Evolutionary conservation across 2,888 invertebrate species (phyloP).

Genomic region (Acheta domesticus): DNA sequence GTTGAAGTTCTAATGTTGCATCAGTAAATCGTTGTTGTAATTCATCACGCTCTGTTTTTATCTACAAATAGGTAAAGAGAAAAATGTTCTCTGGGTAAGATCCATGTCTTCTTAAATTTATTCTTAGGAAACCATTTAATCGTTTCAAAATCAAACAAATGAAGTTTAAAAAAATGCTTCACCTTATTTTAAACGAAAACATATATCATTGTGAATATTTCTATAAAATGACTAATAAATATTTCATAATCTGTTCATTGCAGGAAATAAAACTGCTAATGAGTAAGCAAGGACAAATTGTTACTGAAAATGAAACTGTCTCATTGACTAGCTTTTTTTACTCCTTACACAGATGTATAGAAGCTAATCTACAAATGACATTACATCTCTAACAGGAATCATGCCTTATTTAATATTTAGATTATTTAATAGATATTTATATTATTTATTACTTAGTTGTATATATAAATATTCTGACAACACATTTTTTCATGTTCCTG

Average conservation of each 20-base stretch:
- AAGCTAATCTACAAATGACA: too few species aligned
- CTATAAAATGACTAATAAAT: not conserved
- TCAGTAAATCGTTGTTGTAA: slow-evolving; percentile 74
- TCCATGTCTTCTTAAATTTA: too few species aligned
- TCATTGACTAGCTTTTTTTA: not conserved
- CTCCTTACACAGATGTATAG: too few species aligned
- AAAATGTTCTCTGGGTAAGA: not conserved
- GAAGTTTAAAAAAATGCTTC: too few species aligned
- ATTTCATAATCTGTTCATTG: not conserved
- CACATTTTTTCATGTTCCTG: too few species aligned
- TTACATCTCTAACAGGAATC: not conserved
- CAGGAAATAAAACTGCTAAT: not conserved
- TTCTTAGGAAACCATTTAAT: too few species aligned
- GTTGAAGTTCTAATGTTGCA: slow-evolving; percentile 82
- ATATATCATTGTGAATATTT: too few species aligned
- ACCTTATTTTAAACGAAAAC: too few species aligned
- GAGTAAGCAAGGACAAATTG: not conserved
- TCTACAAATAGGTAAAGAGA: slow-evolving; percentile 37
- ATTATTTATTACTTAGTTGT: too few species aligned
- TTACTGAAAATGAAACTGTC: not conserved
- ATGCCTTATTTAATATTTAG: not conserved
- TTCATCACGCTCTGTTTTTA: slow-evolving; percentile 72
- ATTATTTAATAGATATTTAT: too few species aligned
- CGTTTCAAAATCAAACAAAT: too few species aligned
- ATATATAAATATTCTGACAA: too few species aligned